These are phyloP conservation scores for Rhyacichthys aspro DNA, from an alignment of 2,797 vertebrate species.

Conservation along the genomic window DNA sequence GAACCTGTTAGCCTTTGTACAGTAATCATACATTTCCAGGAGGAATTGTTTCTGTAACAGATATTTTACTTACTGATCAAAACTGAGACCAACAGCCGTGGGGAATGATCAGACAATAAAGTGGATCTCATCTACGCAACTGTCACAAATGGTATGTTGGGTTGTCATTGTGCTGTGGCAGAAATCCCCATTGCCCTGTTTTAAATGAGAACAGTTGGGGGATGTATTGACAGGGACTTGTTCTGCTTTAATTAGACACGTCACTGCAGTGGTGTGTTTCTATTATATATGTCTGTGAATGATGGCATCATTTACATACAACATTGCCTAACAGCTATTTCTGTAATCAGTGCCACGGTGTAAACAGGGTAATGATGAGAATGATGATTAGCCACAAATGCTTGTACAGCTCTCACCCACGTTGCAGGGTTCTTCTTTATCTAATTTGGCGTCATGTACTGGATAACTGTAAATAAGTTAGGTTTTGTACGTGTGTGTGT, in stretches of 20 bases:
- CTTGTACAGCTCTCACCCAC: no score
- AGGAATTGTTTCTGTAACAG: background rate
- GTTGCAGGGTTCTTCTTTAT: no score
- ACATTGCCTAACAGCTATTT: background rate
- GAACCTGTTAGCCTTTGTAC: constrained; percentile 3
- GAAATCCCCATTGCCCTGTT: constrained; percentile 31
- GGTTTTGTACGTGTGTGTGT: no score
- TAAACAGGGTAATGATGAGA: constrained; percentile 1
- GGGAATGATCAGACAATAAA: constrained; percentile 23
- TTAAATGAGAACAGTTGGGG: constrained; percentile 9
- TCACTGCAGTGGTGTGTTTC: constrained; percentile 20
- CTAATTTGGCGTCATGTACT: no score
- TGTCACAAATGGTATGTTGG: constrained; percentile 33
- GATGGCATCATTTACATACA: constrained; percentile 21
- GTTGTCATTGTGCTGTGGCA: constrained; percentile 18
- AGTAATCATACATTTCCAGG: background rate
- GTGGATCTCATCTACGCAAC: constrained; percentile 12
- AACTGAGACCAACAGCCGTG: constrained; percentile 4
- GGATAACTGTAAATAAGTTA: no score
- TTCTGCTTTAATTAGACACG: constrained; percentile 36
- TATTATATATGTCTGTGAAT: constrained; percentile 16
- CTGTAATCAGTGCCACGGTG: background rate
- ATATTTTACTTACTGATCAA: constrained; percentile 29
- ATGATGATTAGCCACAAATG: background rate
- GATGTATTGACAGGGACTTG: constrained; percentile 15